These are phyloP conservation scores for Invenusta paracnida DNA, from an alignment of 2,888 invertebrate genomes.

Conservation along the genomic window DNA sequence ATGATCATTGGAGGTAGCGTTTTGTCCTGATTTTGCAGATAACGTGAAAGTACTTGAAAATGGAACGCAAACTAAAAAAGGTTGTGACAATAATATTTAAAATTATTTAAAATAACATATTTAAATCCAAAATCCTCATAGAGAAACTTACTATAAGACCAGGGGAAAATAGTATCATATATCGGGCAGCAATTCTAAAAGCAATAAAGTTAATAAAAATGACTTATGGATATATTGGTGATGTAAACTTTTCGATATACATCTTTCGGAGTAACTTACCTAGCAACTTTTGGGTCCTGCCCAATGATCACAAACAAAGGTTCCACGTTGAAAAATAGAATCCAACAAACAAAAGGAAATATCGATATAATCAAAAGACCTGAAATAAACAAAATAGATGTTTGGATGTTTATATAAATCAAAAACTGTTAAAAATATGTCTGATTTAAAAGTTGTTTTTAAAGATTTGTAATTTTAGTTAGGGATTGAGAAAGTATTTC, in stretches of 20 bases:
- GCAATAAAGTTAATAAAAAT: not conserved
- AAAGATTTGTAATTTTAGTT: too few relatives aligned
- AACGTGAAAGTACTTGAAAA: conserved; percentile 1
- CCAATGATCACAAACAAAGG: not conserved
- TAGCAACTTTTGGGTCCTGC: not conserved
- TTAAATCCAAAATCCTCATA: too few relatives aligned
- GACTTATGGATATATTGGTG: not conserved
- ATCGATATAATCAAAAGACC: not conserved
- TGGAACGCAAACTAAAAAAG: conserved; percentile 4
- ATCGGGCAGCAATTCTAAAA: not conserved
- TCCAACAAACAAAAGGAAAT: not conserved
- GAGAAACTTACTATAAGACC: not conserved
- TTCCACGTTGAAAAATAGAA: not conserved
- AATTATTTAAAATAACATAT: too few relatives aligned
- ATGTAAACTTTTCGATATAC: not conserved
- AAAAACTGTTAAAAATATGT: too few relatives aligned
- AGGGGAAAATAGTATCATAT: not conserved
- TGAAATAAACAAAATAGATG: too few relatives aligned
- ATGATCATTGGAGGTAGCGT: conserved; percentile 35
- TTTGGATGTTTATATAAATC: too few relatives aligned
- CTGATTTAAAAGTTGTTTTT: too few relatives aligned
- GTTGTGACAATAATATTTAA: too few relatives aligned
- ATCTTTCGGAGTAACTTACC: not conserved
- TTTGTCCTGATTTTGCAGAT: not conserved
- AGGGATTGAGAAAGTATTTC: too few relatives aligned